Evolutionary conservation across 2,888 invertebrate genomes (phyloP).

Genomic region (Drosophila borealis): DNA sequence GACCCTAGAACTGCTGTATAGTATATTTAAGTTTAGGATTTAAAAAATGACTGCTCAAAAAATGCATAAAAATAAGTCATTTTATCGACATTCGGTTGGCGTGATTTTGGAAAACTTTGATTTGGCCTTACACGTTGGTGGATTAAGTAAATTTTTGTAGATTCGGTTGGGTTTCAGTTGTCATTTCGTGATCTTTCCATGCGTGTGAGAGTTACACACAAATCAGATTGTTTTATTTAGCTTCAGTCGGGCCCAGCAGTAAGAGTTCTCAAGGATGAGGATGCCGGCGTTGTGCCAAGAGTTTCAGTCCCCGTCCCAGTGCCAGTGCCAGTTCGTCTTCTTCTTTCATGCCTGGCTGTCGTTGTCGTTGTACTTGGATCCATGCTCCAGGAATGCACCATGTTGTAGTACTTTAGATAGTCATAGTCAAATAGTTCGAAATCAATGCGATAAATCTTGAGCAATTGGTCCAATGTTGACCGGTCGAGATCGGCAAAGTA

Average conservation of each 20-base stretch:
- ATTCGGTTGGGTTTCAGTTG: constrained; percentile 66
- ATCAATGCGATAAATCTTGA: constrained; percentile 88
- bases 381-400: constrained; percentile 84
- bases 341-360: not conserved
- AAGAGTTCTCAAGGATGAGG: constrained; percentile 15
- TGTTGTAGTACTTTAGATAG: constrained; percentile 86
- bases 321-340: not conserved
- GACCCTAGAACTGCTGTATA: constrained; percentile 25
- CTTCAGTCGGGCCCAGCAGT: constrained; percentile 10
- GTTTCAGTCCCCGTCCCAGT: constrained; percentile 10
- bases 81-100: constrained; percentile 60
- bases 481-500: constrained; percentile 87
- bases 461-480: constrained; percentile 86
- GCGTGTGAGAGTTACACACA: constrained; percentile 43
- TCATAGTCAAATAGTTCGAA: constrained; percentile 90
- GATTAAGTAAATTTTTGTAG: constrained; percentile 54
- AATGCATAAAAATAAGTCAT: constrained; percentile 64
- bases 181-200: constrained; percentile 19
- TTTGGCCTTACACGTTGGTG: constrained; percentile 66
- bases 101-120: constrained; percentile 69
- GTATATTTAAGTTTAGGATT: constrained; percentile 30
- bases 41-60: constrained; percentile 39
- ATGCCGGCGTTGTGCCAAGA: constrained; percentile 16
- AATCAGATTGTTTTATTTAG: constrained; percentile 66
- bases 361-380: constrained; percentile 51